Evolutionary conservation across 2,797 vertebrate species (phyloP).

Genomic region (Sebastes iracundus): DNA sequence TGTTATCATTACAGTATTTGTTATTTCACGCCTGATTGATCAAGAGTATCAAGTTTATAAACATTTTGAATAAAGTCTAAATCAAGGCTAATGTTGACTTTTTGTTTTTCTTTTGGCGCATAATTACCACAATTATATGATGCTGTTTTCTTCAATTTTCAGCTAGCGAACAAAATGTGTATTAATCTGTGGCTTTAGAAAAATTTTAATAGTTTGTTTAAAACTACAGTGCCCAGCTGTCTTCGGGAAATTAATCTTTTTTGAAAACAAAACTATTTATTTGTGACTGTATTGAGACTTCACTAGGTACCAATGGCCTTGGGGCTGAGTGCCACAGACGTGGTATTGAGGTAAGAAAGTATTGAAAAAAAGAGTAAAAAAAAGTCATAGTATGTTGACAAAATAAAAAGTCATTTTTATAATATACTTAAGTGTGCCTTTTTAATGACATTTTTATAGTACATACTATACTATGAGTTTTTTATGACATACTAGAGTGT

Average conservation of each 20-base stretch:
- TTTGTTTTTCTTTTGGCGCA: neutral
- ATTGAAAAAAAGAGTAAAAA: neutral
- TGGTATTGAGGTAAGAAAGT: neutral
- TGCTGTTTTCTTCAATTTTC: neutral
- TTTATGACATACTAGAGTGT: neutral
- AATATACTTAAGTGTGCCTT: too few relatives aligned
- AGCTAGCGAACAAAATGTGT: neutral
- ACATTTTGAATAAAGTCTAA: slow-evolving; percentile 78
- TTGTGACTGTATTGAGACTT: neutral
- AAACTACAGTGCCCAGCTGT: neutral
- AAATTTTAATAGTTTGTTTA: neutral
- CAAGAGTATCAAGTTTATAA: slow-evolving; percentile 72
- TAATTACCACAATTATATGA: neutral
- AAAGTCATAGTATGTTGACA: neutral
- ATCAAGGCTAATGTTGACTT: slow-evolving; percentile 42
- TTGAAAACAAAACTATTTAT: neutral
- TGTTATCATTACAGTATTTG: slow-evolving; percentile 78
- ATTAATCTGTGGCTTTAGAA: neutral
- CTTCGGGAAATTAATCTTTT: neutral
- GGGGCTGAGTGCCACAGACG: too few relatives aligned
- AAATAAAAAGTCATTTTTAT: too few relatives aligned
- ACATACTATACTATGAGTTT: neutral
- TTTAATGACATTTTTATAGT: neutral
- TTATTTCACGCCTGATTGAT: slow-evolving; percentile 71
- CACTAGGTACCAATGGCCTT: neutral